phyloP scores from a whole-genome alignment of 2,888 invertebrate species.

The Isotomurus palustris region DNA sequence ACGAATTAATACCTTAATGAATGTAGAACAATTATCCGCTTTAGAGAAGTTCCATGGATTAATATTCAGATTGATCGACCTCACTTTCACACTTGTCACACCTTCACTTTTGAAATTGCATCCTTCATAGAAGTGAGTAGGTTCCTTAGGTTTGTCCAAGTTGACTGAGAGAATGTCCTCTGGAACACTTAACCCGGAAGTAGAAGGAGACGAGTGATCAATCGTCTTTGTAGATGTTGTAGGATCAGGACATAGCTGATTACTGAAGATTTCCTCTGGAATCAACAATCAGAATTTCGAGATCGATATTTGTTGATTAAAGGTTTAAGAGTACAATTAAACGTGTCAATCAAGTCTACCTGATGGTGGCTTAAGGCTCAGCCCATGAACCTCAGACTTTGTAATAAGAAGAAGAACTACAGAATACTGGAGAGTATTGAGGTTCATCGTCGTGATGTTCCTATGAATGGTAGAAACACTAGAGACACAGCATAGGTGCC shows the following conservation, averaged over 20 bases:
- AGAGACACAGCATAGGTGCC: too few relatives aligned
- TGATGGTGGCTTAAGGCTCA: too few relatives aligned
- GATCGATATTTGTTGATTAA: too few relatives aligned
- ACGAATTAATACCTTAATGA: conserved; percentile 34
- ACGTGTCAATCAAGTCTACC: too few relatives aligned
- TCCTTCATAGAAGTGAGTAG: conserved; percentile 9
- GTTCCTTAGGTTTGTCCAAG: conserved; percentile 8
- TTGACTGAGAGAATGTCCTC: conserved; percentile 1
- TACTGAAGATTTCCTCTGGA: conserved; percentile 35
- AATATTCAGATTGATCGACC: conserved; percentile 29
- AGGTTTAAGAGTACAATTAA: too few relatives aligned
- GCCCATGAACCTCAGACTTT: too few relatives aligned
- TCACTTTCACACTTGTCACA: conserved; percentile 16
- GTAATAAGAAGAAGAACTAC: too few relatives aligned
- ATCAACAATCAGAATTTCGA: too few relatives aligned
- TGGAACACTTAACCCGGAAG: conserved; percentile 6
- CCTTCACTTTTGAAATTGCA: conserved; percentile 13
- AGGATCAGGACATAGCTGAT: conserved; percentile 30
- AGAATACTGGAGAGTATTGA: too few relatives aligned
- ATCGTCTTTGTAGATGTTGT: conserved; percentile 15
- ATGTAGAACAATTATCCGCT: conserved; percentile 21
- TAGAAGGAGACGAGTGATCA: conserved; percentile 1
- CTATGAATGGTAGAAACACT: too few relatives aligned
- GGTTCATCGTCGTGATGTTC: too few relatives aligned
- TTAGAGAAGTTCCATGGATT: conserved; percentile 32